phyloP scores from a whole-genome alignment of 2,113 vertebrate genomes.

The Hydrochoerus hydrochaeris region DNA sequence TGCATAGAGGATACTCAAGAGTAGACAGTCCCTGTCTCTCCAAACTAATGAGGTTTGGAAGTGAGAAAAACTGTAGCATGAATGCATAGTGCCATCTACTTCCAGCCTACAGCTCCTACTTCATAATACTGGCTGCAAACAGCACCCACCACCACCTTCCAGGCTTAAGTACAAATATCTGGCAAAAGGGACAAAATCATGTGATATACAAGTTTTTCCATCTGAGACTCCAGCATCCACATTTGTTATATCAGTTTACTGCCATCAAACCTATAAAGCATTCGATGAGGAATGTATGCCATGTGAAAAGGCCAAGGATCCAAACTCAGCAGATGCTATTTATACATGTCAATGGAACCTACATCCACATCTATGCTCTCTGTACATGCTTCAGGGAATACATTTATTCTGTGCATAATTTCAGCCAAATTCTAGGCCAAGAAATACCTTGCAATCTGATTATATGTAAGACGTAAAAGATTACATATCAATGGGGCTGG shows the following conservation, averaged over 20 bases:
- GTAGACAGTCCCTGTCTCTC: not conserved
- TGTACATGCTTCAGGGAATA: not conserved
- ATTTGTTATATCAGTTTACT: not conserved
- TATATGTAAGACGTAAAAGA: not conserved
- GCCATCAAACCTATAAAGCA: constrained; percentile 21
- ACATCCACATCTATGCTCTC: not conserved
- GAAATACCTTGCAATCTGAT: constrained; percentile 7
- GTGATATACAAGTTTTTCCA: not conserved
- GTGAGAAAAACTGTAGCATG: constrained; percentile 5
- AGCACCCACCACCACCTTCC: not conserved
- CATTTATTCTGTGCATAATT: constrained; percentile 38
- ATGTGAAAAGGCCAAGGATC: constrained; percentile 11
- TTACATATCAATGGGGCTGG: too few relatives aligned
- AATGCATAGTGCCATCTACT: not conserved
- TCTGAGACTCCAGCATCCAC: not conserved
- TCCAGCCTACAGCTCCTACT: constrained; percentile 26
- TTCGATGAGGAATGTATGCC: not conserved
- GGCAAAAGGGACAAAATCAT: constrained; percentile 39
- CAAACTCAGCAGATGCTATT: constrained; percentile 18
- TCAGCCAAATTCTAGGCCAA: constrained; percentile 27
- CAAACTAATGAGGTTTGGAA: constrained; percentile 33
- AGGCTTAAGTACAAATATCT: constrained; percentile 49
- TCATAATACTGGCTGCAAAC: constrained; percentile 23
- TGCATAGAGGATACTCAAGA: constrained; percentile 14
- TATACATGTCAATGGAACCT: not conserved